These are phyloP conservation scores for Chondrosia reniformis DNA, from an alignment of 37 sponge, comb jelly and placozoan genomes.

Conservation along the genomic window DNA sequence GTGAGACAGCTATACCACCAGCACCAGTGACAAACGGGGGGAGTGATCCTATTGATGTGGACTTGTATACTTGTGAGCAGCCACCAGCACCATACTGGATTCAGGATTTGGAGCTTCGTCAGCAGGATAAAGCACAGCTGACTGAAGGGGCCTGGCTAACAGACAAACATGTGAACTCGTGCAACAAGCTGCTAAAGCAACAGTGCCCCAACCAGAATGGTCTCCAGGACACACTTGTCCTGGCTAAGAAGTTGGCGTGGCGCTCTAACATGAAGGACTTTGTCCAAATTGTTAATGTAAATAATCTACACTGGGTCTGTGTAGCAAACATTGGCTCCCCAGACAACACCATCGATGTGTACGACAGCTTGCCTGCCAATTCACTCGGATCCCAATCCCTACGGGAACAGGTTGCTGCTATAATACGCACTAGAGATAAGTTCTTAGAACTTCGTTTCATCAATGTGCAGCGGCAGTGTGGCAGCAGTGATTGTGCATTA, in stretches of 20 bases:
- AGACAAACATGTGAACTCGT: constrained; percentile 17
- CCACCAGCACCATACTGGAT: constrained; percentile 10
- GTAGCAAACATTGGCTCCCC: constrained; percentile 14
- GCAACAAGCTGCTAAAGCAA: constrained; percentile 11
- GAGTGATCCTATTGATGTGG: neutral
- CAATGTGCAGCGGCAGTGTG: constrained; percentile 7
- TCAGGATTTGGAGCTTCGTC: neutral
- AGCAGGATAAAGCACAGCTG: neutral
- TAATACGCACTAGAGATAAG: neutral
- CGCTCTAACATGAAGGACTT: constrained; percentile 12
- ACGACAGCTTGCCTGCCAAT: constrained; percentile 25
- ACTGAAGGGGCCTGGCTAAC: constrained; percentile 25
- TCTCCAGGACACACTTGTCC: constrained; percentile 29
- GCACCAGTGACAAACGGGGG: neutral
- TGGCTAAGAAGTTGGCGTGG: constrained; percentile 18
- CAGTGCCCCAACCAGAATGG: constrained; percentile 26
- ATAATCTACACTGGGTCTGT: constrained; percentile 34
- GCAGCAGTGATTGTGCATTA: constrained; percentile 1
- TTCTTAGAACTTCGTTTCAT: neutral
- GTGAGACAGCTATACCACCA: neutral
- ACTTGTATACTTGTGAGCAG: neutral
- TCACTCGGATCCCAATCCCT: constrained; percentile 25
- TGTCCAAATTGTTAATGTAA: constrained; percentile 32
- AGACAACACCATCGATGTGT: constrained; percentile 18
- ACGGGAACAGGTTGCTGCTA: constrained; percentile 24